phyloP scores from a whole-genome alignment of 2,113 vertebrate genomes.

The Heliornis fulica region DNA sequence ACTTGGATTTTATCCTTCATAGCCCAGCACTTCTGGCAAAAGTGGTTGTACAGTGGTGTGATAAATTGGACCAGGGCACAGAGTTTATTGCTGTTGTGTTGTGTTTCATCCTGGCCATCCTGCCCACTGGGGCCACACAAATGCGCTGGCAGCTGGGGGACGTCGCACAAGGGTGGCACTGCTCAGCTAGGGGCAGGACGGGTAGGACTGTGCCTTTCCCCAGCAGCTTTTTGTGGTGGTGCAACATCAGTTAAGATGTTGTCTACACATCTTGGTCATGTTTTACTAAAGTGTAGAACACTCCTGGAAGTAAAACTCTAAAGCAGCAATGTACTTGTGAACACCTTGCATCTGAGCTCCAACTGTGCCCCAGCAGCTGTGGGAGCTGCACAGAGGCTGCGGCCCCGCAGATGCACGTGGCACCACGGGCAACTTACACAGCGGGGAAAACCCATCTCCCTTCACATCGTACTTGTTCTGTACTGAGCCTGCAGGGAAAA shows the following conservation, averaged over 20 bases:
- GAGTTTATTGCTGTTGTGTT: not conserved
- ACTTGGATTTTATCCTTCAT: not conserved
- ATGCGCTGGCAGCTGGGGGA: not conserved
- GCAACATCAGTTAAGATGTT: not conserved
- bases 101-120: not conserved
- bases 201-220: not conserved
- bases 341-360: not conserved
- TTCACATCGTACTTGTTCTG: not conserved
- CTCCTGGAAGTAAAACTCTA: not conserved
- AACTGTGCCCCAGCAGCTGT: not conserved
- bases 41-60: not conserved
- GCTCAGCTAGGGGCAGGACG: not conserved
- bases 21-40: not conserved
- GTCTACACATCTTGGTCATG: accelerated
- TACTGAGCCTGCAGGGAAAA: not conserved
- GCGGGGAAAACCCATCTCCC: not conserved
- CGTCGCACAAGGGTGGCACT: not conserved
- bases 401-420: accelerated
- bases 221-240: not conserved
- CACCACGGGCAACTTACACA: no score
- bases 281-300: not conserved
- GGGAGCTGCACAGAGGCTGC: not conserved
- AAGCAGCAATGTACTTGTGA: not conserved
- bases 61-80: not conserved
- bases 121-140: not conserved